Evolutionary conservation across 1,140 invertebrate species (phyloP), one percentile per base, ranked within the genome.

Genomic region (Aphidius gifuensis): DNA sequence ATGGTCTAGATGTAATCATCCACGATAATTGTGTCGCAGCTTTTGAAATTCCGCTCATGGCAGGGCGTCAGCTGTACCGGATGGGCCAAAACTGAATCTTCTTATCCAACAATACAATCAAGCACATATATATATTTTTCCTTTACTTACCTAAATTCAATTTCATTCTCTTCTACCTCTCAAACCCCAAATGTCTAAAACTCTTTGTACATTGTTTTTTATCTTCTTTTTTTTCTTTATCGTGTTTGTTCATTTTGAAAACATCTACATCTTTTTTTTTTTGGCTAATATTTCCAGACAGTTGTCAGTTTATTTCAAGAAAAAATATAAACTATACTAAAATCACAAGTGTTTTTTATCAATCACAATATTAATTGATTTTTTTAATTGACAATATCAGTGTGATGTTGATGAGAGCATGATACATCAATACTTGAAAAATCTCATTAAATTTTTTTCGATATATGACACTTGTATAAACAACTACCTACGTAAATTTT

Each of bases 11-110:
- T 61, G 50, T 61, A 61, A 61, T 61, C 60, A 45, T 61, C 45
- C 44, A 61, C 44, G 60, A 61, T 61, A 61, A 61, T 61, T 61
- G 53, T 61, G 60, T 61, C 60, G 60, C 44, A 44, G 60, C 60
- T 56, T 55, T 61, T 56, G 51, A 61, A 56, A 61, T 61, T 61
- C 51, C 53, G 53, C 38, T 61, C 53, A 44, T 60, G 59, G 50
- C 59, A 60, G 60, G 4, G 4, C 60, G 60, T 61, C 60, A 61
- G 60, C 60, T 61, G 60, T 61, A 54, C 51, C 60, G 51, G 60
- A 61, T 61, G 53, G 60, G 42, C 23, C 43, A 38, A 45, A 23
- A 9, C 32, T 32, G 4, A 32, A 32, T 32, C 4, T 4, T 32
- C 4, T 4, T 32, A 32, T 32, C 50, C 59, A 44, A 61, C 60